Evolutionary conservation across 2,888 invertebrate genomes (phyloP).

Genomic region (Julus scanicus): DNA sequence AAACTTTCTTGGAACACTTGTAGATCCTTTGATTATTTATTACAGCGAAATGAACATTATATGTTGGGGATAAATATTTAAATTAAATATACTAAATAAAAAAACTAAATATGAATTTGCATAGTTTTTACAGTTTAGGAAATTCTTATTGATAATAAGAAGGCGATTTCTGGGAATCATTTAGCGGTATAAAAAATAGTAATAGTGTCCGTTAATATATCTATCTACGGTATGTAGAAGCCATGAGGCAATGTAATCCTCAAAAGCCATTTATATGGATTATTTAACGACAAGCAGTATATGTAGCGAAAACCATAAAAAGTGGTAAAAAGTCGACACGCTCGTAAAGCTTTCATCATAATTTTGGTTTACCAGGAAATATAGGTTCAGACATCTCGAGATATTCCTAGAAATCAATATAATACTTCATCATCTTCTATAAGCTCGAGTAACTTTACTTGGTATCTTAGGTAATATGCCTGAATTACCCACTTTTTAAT

Average conservation of each 20-base stretch:
- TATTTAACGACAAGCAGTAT: constrained; percentile 14
- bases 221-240: background rate
- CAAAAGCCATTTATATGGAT: background rate
- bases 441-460: too few relatives aligned
- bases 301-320: constrained; percentile 18
- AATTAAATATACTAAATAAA: too few relatives aligned
- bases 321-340: constrained; percentile 8
- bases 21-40: too few relatives aligned
- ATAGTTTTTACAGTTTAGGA: too few relatives aligned
- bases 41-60: too few relatives aligned
- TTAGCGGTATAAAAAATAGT: background rate
- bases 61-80: too few relatives aligned
- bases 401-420: background rate
- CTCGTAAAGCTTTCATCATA: constrained; percentile 18
- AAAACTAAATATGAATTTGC: too few relatives aligned
- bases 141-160: background rate
- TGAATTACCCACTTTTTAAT: too few relatives aligned
- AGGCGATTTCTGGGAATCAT: background rate
- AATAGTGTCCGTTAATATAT: background rate
- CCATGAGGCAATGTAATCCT: background rate
- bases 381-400: background rate
- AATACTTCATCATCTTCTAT: background rate
- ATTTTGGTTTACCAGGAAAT: constrained; percentile 33
- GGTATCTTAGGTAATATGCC: too few relatives aligned
- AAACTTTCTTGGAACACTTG: too few relatives aligned